Percentiles rank a stretch among this genome's conserved stretches.
Conservation (phyloP, 2,797 vertebrate species). For the Hybognathus amarus region DNA sequence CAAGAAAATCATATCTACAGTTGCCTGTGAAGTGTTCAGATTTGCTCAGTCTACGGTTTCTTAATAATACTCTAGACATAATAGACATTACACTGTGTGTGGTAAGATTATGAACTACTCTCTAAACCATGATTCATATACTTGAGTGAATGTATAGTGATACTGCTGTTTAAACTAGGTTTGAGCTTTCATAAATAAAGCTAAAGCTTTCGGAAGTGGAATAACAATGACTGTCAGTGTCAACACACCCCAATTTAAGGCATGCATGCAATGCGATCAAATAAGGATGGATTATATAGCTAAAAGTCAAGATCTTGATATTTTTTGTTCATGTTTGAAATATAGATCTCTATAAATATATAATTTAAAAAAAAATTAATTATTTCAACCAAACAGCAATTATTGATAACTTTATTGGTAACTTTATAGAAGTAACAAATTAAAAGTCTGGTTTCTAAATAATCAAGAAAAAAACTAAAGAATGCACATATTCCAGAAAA, state of each 20-base stretch:
- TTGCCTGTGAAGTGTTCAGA: slow-evolving; percentile 6
- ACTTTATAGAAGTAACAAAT: too few species aligned
- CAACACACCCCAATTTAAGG: slow-evolving; percentile 21
- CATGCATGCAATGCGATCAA: neutral
- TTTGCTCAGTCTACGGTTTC: neutral
- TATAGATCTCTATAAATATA: neutral
- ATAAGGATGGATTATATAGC: neutral
- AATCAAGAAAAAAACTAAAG: too few species aligned
- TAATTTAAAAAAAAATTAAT: neutral
- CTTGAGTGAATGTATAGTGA: slow-evolving; percentile 3
- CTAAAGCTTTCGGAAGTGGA: slow-evolving; percentile 13
- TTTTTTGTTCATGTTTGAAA: neutral
- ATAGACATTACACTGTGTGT: slow-evolving; percentile 20
- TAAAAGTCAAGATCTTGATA: neutral
- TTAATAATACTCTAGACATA: neutral
- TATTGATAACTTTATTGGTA: neutral
- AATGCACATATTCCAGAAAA: too few species aligned
- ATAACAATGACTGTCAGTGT: slow-evolving; percentile 7
- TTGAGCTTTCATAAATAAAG: slow-evolving; percentile 13
- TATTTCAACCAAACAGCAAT: neutral
- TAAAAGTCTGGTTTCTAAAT: too few species aligned
- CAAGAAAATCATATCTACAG: neutral
- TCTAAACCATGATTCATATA: neutral
- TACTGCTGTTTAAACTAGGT: neutral
- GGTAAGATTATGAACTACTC: neutral